These are phyloP conservation scores for Erynnis tages DNA, from an alignment of 2,888 invertebrate genomes.

Conservation along the genomic window DNA sequence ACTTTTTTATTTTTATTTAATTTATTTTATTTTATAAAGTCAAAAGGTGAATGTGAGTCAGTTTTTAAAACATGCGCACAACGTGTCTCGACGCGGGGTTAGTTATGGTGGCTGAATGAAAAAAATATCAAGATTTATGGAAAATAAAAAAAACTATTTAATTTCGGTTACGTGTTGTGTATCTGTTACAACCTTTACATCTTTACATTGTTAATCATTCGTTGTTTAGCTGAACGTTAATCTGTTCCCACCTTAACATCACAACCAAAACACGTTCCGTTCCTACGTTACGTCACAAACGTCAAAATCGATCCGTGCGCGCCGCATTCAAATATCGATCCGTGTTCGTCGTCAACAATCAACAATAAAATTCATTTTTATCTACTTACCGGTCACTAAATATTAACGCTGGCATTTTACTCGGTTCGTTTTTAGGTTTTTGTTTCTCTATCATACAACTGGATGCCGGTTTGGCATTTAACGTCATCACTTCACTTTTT, in stretches of 20 bases:
- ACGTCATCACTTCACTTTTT: conserved; percentile 79
- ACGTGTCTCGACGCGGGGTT: no score
- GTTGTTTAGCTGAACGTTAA: neutral
- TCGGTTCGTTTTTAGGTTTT: conserved; percentile 66
- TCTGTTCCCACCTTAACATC: neutral
- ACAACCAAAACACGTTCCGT: conserved; percentile 31
- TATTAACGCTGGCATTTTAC: conserved; percentile 84
- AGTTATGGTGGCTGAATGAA: no score
- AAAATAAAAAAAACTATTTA: neutral
- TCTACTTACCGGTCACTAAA: conserved; percentile 83
- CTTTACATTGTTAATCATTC: no score
- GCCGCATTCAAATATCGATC: conserved; percentile 42
- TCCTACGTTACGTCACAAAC: conserved; percentile 33
- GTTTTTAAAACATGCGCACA: conserved; percentile 18
- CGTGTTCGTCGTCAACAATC: conserved; percentile 33
- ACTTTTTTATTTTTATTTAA: no score
- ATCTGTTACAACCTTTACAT: neutral
- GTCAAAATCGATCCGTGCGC: conserved; percentile 52
- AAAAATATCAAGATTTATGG: neutral
- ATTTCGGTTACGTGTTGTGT: neutral
- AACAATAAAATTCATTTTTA: no score
- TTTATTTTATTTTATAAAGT: no score
- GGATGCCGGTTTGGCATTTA: conserved; percentile 73
- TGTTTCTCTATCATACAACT: conserved; percentile 73
- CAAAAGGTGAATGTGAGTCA: no score